Conservation (phyloP, 2,888 invertebrate species). For the Rhagium mordax region DNA sequence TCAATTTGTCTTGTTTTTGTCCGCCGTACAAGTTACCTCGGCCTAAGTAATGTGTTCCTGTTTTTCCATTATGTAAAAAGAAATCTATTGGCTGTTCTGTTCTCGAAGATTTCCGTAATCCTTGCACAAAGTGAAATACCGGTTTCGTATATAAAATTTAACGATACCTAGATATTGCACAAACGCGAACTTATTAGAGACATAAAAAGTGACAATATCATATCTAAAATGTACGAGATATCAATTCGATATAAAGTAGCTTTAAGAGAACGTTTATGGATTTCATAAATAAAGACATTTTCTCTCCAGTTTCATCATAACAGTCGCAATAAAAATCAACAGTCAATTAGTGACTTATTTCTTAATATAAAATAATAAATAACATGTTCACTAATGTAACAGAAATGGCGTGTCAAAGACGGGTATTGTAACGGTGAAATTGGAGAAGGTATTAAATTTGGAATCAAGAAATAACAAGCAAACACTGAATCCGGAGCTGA, state of each 20-base stretch:
- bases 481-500: too few relatives aligned
- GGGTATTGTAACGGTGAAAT: too few relatives aligned
- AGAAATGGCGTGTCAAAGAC: too few relatives aligned
- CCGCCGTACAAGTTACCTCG: not conserved
- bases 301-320: not conserved
- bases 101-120: conserved; percentile 6
- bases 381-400: too few relatives aligned
- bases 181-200: conserved; percentile 1
- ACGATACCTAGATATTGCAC: not conserved
- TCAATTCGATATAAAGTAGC: not conserved
- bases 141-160: conserved; percentile 17
- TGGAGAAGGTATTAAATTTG: too few relatives aligned
- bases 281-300: conserved; percentile 11
- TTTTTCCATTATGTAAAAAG: conserved; percentile 17
- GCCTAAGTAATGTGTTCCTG: conserved; percentile 13
- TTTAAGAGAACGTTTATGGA: not conserved
- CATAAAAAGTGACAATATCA: conserved; percentile 13
- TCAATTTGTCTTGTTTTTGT: conserved; percentile 20
- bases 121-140: not conserved
- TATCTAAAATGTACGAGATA: conserved; percentile 4
- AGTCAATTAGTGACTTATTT: not conserved
- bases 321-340: not conserved
- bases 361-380: not conserved
- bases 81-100: not conserved
- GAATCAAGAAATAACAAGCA: too few relatives aligned